Conservation (phyloP, 2,113 vertebrate genomes). For the Camarhynchus parvulus region DNA sequence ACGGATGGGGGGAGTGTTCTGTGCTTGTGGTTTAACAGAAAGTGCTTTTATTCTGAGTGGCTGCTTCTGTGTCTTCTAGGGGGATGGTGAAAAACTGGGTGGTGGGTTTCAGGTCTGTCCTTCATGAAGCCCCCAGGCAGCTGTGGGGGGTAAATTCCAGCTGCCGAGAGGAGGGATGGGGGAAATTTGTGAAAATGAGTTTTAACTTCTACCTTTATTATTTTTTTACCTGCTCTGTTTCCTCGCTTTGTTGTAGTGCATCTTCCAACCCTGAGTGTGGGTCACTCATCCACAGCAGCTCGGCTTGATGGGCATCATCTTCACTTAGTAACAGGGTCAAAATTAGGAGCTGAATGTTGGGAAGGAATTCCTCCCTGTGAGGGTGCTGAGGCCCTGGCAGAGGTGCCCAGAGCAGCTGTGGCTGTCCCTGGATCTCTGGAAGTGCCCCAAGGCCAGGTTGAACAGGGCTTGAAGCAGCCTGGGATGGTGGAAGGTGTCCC, state of each 20-base stretch:
- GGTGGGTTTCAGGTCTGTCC: background rate
- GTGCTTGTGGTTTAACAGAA: background rate
- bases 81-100: background rate
- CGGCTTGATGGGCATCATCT: background rate
- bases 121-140: background rate
- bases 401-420: background rate
- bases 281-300: background rate
- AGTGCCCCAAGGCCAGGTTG: accelerated
- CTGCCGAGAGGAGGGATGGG: background rate
- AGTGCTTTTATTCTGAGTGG: background rate
- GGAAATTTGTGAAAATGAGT: background rate
- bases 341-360: background rate
- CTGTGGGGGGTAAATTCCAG: background rate
- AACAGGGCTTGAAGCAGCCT: accelerated
- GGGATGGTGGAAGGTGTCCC: accelerated
- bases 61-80: background rate
- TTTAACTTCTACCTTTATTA: background rate
- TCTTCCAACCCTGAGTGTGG: accelerated
- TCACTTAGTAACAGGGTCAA: background rate
- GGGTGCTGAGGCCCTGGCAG: background rate
- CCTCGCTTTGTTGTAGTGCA: background rate
- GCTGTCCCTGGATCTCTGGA: background rate
- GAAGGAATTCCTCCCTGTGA: background rate
- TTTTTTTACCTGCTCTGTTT: background rate
- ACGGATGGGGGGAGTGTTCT: accelerated